Evolutionary conservation across 2,113 vertebrate species (phyloP).

Genomic region (Silurus asotus): DNA sequence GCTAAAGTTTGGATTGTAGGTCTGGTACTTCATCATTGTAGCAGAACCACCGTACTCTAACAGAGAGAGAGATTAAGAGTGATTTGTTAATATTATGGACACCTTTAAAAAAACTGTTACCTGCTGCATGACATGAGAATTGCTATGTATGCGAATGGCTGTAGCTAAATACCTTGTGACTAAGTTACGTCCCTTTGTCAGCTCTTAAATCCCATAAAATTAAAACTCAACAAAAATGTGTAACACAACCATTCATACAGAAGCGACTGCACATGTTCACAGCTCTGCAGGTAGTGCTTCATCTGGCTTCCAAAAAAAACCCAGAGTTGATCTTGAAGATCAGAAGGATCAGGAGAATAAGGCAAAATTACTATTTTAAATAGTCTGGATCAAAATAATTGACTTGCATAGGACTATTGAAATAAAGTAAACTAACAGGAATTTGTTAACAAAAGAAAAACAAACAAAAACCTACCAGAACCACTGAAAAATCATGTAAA

Average conservation of each 20-base stretch:
- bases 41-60: constrained; percentile 70
- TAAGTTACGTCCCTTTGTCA: constrained; percentile 58
- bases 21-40: constrained; percentile 66
- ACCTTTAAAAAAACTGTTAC: not conserved
- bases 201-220: constrained; percentile 39
- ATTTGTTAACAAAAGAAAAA: not conserved
- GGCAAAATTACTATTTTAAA: not conserved
- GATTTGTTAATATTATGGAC: not conserved
- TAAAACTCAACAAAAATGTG: constrained; percentile 39
- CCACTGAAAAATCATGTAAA: not conserved
- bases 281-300: not conserved
- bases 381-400: not conserved
- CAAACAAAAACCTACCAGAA: not conserved
- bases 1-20: constrained; percentile 66
- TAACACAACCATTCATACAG: not conserved
- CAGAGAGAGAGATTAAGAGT: constrained; percentile 15
- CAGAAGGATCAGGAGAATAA: not conserved
- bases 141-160: not conserved
- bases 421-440: not conserved
- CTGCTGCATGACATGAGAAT: not conserved
- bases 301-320: not conserved
- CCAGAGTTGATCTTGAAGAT: not conserved
- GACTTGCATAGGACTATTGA: too few species aligned
- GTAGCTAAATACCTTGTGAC: constrained; percentile 49
- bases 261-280: constrained; percentile 17